phyloP scores from a whole-genome alignment of 2,113 vertebrate species.

The Blennius ocellaris region DNA sequence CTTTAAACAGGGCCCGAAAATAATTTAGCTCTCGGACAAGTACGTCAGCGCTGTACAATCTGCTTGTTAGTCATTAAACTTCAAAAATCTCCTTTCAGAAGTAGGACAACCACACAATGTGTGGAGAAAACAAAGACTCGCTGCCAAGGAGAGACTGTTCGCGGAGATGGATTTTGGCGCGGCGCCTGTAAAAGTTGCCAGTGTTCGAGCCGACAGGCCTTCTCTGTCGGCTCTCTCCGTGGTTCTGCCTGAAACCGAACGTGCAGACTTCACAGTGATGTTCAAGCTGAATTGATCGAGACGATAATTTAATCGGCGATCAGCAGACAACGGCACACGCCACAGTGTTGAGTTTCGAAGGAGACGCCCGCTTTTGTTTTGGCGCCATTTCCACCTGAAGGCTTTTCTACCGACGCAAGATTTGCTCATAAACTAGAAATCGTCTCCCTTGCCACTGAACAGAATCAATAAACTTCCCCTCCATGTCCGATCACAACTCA shows the following conservation, averaged over 20 bases:
- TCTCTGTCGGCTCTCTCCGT: slow-evolving; percentile 20
- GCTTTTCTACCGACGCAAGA: too few species aligned
- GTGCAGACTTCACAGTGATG: background rate
- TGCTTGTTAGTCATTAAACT: slow-evolving; percentile 37
- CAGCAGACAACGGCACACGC: slow-evolving; percentile 23
- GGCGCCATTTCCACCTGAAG: too few species aligned
- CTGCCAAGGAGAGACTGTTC: slow-evolving; percentile 30
- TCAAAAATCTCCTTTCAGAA: slow-evolving; percentile 27
- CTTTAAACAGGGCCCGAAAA: slow-evolving; percentile 3
- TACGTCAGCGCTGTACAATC: slow-evolving; percentile 6
- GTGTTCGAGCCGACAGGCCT: slow-evolving; percentile 6
- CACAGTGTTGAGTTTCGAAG: too few species aligned
- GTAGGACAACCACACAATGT: slow-evolving; percentile 15
- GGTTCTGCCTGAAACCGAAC: slow-evolving; percentile 11
- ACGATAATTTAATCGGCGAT: slow-evolving; percentile 6
- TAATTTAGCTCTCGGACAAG: slow-evolving; percentile 14
- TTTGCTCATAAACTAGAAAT: slow-evolving; percentile 24
- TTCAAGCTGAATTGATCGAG: background rate
- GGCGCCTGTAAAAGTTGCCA: slow-evolving; percentile 7
- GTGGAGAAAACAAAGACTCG: slow-evolving; percentile 45
- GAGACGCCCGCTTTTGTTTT: too few species aligned
- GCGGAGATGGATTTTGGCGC: slow-evolving; percentile 25
- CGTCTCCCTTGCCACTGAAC: slow-evolving; percentile 27
- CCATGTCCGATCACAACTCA: too few species aligned
- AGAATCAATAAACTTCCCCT: slow-evolving; percentile 41